Percentiles rank a stretch among this genome's conserved stretches.
Conservation (phyloP, 1,140 invertebrate species). For the Apis dorsata region DNA sequence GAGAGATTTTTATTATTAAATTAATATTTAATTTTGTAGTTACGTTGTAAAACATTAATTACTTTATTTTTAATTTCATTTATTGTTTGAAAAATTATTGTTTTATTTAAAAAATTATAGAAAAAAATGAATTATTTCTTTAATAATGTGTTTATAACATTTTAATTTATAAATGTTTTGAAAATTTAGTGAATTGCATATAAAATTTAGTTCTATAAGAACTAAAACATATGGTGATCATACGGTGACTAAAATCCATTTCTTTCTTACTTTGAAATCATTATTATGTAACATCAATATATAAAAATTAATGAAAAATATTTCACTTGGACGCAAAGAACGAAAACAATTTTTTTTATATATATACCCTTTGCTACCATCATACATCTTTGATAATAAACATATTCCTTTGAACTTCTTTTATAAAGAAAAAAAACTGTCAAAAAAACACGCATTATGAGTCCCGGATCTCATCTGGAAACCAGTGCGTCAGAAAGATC, state of each 20-base stretch:
- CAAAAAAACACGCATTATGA: conserved; percentile 10
- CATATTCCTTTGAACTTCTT: conserved; percentile 4
- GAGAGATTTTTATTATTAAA: not conserved
- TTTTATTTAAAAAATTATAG: not conserved
- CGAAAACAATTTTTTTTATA: not conserved
- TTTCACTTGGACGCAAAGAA: not conserved
- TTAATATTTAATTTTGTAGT: not conserved
- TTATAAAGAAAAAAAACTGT: conserved; percentile 18
- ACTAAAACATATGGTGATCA: not conserved
- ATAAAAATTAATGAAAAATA: not conserved
- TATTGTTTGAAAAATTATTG: not conserved
- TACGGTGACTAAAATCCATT: not conserved
- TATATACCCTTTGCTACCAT: not conserved
- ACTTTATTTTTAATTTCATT: not conserved
- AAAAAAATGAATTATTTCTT: too few relatives aligned
- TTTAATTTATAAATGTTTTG: too few relatives aligned
- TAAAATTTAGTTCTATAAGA: too few relatives aligned
- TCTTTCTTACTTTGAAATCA: not conserved
- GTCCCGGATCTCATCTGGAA: conserved; percentile 59
- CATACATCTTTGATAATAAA: conserved; percentile 8
- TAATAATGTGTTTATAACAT: too few relatives aligned
- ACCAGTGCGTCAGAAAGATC: conserved; percentile 13
- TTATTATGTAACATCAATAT: not conserved
- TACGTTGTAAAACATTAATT: not conserved
- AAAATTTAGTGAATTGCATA: too few relatives aligned